Evolutionary conservation across 1,140 invertebrate genomes (phyloP), one percentile per base, ranked within the genome.

Genomic region (Zaprionus gabonicus): DNA sequence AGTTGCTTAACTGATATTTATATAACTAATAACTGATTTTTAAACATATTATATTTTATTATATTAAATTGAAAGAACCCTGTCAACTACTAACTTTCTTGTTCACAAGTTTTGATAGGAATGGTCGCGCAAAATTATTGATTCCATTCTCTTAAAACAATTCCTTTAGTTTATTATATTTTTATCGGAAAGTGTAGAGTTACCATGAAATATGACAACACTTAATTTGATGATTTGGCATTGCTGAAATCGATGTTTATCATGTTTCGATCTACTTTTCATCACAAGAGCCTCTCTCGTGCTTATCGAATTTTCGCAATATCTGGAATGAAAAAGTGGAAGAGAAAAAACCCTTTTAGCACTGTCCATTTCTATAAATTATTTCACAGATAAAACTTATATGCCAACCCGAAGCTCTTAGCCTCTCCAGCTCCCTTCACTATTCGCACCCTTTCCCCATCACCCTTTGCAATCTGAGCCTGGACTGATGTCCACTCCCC

Each of bases 341-440:
- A 27, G 7, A 53, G 55, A 3, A 27, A 38, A 74, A 80, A 80
- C 59, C 81, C 76, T 72, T 69, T 84, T 70, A 41, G 53, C 62
- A 49, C 34, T 80, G 81, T 84, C 69, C 69, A 66, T 44, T 81
- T 74, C 67, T 71, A 84, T 84, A 84, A 84, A 78, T 84, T 84
- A 84, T 84, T 78, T 84, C 46, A 46, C 53, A 80, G 81, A 84
- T 84, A 83, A 74, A 76, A 68, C 77, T 84, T 84, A 77, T 73
- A 83, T 72, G 60, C 53, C 51, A 55, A 66, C 23, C 67, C 46
- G 23, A 36, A 34, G 58, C 56, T 36, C n/a, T 34, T 57, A 56
- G 53, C 27, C 57, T 44, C 38, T 44, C 58, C 58, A 36, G 17
- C n/a, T 36, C 38, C 13, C 9, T 17, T 6, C 27, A 36, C 25